Evolutionary conservation across 1,140 invertebrate genomes (phyloP), one percentile per base, ranked within the genome.

Genomic region (Hylyphantes graminicola): DNA sequence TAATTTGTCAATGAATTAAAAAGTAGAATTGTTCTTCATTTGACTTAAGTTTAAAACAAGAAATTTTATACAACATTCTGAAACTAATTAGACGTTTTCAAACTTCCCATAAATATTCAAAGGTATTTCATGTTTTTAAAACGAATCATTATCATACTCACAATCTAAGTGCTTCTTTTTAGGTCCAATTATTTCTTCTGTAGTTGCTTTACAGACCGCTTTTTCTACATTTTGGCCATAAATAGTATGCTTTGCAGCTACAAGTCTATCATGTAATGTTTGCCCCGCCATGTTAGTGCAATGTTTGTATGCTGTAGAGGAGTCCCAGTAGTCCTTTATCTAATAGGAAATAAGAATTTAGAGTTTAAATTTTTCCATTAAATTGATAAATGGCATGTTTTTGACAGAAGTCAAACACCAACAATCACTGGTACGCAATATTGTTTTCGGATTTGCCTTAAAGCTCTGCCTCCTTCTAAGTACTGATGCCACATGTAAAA

Each of bases 161-260:
- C 98, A 99, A 92, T 99, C 98, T 91, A 99, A 94, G 93, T 99
- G 98, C 92, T 99, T 99, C 93, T 99, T 99, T 93, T 99, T 99
- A 50, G 98, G 98, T 86, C 96, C 97, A 90, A 99, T 98, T 91
- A 99, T 94, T 93, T 99, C 98, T 93, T 99, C 98, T 85, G 98
- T 99, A 82, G 98, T 99, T 57, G 98, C 97, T 93, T 99, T 99
- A 92, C 98, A 99, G 83, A 99, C 98, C 80, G 97, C 96, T 93
- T 99, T 99, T 77, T 97, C 98, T 88, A 99, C 93, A 89, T 98
- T 98, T 92, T 98, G 97, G 87, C 98, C 98, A 89, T 98, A 97
- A 89, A 99, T 93, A 90, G 97, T 99, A 92, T 99, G 97, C 89
- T 96, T 95, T 75, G 98, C 98, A 87, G 98, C 98, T 61, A 70